These are phyloP conservation scores for Leptinotarsa peninsularis DNA, from an alignment of 2,888 invertebrate species.

Conservation along the genomic window DNA sequence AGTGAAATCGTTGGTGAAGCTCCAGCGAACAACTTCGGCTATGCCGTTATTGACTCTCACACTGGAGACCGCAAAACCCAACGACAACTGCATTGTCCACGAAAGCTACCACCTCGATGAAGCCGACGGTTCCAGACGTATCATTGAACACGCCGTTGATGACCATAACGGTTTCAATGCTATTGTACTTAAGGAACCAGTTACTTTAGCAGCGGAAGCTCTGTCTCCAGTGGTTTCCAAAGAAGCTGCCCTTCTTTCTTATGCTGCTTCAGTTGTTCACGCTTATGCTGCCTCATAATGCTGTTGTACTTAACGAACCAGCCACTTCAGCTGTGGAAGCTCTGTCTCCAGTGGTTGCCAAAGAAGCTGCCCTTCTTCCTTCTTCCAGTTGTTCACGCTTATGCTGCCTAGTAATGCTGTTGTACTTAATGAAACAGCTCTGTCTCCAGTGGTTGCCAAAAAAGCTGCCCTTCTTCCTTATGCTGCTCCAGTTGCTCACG, in stretches of 20 bases:
- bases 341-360: no score
- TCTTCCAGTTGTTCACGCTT: background rate
- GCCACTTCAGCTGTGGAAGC: no score
- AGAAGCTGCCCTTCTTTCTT: constrained; percentile 48
- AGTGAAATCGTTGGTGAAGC: constrained; percentile 46
- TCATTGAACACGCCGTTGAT: constrained; percentile 69
- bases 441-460: no score
- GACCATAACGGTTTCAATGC: constrained; percentile 70
- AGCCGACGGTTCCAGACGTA: constrained; percentile 68
- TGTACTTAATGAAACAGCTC: no score
- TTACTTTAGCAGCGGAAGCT: constrained; percentile 35
- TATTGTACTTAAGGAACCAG: constrained; percentile 52
- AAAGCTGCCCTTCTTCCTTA: constrained; percentile 28
- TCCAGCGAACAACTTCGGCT: constrained; percentile 52
- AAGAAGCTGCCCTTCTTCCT: constrained; percentile 30
- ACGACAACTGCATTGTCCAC: constrained; percentile 65
- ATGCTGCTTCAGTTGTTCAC: background rate
- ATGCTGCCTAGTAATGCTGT: no score
- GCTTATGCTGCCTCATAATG: no score
- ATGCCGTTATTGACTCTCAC: constrained; percentile 52
- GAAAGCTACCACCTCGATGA: constrained; percentile 70
- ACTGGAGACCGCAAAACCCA: constrained; percentile 71
- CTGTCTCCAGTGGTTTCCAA: constrained; percentile 44
- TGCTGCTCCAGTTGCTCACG: background rate
- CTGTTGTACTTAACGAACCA: no score